phyloP scores from a whole-genome alignment of 2,888 invertebrate genomes.

The Stenchaetothrips biformis region DNA sequence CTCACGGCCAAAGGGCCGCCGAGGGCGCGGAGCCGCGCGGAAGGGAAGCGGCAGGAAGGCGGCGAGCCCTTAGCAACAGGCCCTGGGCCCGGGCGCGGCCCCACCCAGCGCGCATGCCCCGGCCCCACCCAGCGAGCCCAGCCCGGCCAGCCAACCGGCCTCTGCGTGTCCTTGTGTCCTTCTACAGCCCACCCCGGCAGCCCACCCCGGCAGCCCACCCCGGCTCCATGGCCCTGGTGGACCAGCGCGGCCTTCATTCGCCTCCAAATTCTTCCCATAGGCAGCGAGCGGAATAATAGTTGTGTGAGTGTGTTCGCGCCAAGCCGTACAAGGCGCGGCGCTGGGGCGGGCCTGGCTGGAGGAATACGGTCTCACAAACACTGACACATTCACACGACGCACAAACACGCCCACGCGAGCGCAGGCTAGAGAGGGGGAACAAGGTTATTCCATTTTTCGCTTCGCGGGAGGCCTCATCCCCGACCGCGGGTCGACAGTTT shows the following conservation, averaged over 20 bases:
- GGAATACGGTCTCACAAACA: not conserved
- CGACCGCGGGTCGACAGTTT: not conserved
- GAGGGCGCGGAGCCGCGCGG: not conserved
- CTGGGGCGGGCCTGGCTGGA: not conserved
- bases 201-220: not conserved
- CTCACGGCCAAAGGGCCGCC: no score
- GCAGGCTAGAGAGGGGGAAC: not conserved
- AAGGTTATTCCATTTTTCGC: not conserved
- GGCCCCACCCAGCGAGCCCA: no score
- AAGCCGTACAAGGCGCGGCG: not conserved
- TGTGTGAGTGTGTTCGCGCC: not conserved
- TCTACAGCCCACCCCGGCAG: not conserved
- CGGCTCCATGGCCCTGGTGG: not conserved
- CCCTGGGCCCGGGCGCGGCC: not conserved
- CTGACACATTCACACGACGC: no score
- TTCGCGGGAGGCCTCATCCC: not conserved
- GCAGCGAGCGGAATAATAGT: no score
- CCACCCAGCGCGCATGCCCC: no score
- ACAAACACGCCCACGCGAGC: not conserved
- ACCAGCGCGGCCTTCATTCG: not conserved
- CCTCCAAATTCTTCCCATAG: not conserved
- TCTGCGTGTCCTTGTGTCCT: not conserved
- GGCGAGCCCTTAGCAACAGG: slow-evolving; percentile 19
- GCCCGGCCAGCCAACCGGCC: not conserved
- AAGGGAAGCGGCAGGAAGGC: not conserved